Percentiles rank a stretch among this genome's conserved stretches.
Conservation (phyloP, 2,888 invertebrate genomes). For the Netelia fuscicornis region DNA sequence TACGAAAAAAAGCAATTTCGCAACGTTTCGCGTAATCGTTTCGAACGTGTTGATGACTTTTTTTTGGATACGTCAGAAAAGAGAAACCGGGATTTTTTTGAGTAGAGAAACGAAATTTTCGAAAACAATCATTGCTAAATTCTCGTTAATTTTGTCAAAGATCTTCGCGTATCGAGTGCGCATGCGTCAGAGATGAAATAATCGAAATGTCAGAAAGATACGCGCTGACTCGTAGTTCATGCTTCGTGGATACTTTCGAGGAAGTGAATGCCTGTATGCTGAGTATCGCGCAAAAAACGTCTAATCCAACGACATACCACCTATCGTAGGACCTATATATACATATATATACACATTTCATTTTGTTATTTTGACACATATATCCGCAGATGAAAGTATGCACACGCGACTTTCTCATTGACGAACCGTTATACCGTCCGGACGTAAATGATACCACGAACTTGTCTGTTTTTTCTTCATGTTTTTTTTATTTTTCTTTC, state of each 20-base stretch:
- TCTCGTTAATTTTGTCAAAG: too few species aligned
- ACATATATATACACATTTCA: background rate
- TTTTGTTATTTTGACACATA: slow-evolving; percentile 42
- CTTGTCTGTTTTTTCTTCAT: slow-evolving; percentile 9
- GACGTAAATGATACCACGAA: slow-evolving; percentile 39
- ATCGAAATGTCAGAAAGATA: slow-evolving; percentile 37
- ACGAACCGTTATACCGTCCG: slow-evolving; percentile 60
- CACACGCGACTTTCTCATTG: slow-evolving; percentile 66
- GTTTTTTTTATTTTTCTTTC: background rate
- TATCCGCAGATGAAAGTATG: slow-evolving; percentile 55
- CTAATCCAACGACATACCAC: slow-evolving; percentile 11
- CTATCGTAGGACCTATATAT: background rate
- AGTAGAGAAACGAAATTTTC: background rate
- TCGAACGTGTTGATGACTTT: background rate
- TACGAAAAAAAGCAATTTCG: too few species aligned
- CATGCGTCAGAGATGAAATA: slow-evolving; percentile 33
- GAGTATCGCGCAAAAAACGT: slow-evolving; percentile 45
- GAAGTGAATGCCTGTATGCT: slow-evolving; percentile 65
- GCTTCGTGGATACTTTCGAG: slow-evolving; percentile 56
- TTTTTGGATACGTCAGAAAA: background rate
- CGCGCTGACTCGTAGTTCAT: background rate
- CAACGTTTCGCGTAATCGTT: background rate
- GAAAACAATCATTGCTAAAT: slow-evolving; percentile 14
- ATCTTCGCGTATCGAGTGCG: background rate
- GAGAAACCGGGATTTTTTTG: slow-evolving; percentile 9